Conservation (phyloP, 2,888 invertebrate species). For the Minunthozetes semirufus region DNA sequence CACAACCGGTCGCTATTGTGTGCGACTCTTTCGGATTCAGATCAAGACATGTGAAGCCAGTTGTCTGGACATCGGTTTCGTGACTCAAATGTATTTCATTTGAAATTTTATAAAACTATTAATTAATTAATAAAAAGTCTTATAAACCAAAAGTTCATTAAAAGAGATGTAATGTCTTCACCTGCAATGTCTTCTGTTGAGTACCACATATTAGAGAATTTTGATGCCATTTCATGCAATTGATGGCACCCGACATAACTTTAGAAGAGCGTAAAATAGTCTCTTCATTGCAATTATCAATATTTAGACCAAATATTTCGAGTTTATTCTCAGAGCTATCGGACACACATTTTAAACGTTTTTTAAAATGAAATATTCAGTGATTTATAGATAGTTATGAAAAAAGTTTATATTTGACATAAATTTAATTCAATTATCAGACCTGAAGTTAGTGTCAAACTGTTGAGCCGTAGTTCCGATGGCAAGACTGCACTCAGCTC, state of each 20-base stretch:
- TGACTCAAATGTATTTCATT: not conserved
- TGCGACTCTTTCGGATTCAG: conserved; percentile 1
- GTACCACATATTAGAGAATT: conserved; percentile 4
- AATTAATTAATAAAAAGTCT: not conserved
- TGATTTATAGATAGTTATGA: not conserved
- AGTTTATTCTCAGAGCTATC: conserved; percentile 1
- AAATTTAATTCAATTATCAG: not conserved
- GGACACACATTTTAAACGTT: not conserved
- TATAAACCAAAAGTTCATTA: not conserved
- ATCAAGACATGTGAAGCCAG: not conserved
- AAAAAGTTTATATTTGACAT: not conserved
- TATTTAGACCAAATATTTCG: not conserved
- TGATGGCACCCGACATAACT: not conserved
- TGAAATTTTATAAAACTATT: not conserved
- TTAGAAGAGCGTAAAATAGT: not conserved
- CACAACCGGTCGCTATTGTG: conserved; percentile 4
- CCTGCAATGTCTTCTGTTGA: conserved; percentile 17
- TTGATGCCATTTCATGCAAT: conserved; percentile 1
- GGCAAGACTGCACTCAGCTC: not conserved
- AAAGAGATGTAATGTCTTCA: too few species aligned
- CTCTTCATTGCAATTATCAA: conserved; percentile 2
- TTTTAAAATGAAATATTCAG: too few species aligned
- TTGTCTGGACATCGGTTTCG: not conserved
- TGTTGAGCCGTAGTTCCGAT: conserved; percentile 25
- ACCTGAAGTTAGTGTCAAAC: conserved; percentile 26